phyloP scores from a whole-genome alignment of 2,113 vertebrate genomes.

The Charadrius vociferus region DNA sequence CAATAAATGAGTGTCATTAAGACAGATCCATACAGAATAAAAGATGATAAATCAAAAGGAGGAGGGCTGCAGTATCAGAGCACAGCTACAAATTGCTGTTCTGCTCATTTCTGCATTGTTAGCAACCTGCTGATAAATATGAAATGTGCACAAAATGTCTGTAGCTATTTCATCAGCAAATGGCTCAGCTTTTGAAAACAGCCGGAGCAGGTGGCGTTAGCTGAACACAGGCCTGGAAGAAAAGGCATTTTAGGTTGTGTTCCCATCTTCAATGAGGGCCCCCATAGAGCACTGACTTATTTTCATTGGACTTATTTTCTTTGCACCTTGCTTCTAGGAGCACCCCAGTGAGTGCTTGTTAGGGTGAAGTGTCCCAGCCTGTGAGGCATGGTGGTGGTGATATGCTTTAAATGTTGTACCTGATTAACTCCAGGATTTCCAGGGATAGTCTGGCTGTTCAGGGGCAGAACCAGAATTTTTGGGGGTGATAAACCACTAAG shows the following conservation, averaged over 20 bases:
- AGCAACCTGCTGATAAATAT: constrained; percentile 56
- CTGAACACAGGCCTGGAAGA: background rate
- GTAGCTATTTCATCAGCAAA: constrained; percentile 23
- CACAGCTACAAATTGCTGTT: constrained; percentile 45
- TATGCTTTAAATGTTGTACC: background rate
- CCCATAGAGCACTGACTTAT: background rate
- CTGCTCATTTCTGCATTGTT: constrained; percentile 57
- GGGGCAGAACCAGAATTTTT: background rate
- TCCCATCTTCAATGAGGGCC: background rate
- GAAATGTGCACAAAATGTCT: constrained; percentile 43
- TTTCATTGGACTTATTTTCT: background rate
- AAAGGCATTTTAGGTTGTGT: background rate
- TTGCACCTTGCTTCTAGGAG: background rate
- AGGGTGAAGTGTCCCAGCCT: background rate
- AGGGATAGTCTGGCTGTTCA: background rate
- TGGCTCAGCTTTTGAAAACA: constrained; percentile 9
- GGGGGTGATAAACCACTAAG: background rate
- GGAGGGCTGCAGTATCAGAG: background rate
- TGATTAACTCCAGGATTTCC: background rate
- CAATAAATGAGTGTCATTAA: constrained; percentile 65
- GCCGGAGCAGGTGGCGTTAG: background rate
- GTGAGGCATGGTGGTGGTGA: background rate
- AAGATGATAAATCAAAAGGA: constrained; percentile 43
- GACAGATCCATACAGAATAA: constrained; percentile 43
- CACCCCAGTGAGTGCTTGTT: background rate